Evolutionary conservation across 2,888 invertebrate species (phyloP), one percentile per base, ranked within the genome.

Genomic region (Dione vanillae): DNA sequence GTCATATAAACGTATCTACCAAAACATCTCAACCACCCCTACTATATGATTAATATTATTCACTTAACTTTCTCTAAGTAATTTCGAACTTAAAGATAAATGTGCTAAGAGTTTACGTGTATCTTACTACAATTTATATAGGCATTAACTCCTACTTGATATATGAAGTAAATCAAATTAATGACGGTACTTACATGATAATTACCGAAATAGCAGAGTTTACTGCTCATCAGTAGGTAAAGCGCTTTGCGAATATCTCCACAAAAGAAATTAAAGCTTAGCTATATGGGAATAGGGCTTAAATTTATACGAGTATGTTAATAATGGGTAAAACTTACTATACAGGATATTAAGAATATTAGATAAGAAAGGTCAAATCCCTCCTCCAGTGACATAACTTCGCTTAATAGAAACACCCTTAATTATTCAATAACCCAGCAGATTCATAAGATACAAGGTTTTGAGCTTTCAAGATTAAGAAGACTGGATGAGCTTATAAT

Each of bases 111-210:
- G 65, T 64, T 52, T 40, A 65, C 68, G 54, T 62, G 54, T 37
- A 35, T 40, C 52, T 69, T 51, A 47, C 37, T 56, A 64, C 27
- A 69, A 69, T 72, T 65, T 71, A 71, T 71, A 65, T 41, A 66
- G 61, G 61, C 64, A 69, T 66, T 72, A 72, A 71, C 58, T 65
- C 71, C 47, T 51, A 41, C 66, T 69, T 72, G 72, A 72, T 72
- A 72, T n/a, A 72, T 69, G 65, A 66, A 69, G 68, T 72, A 72
- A 69, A 72, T 72, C 76, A 65, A 82, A 75, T 83, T 83, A 84
- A 85, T 78, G 78, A 65, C 72, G 54, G 79, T 80, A 80, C 84
- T 85, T 83, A 84, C 74, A 69, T 69, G 75, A 78, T 78, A 83
- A 83, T 85, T 83, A 78, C 80, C 75, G 73, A 72, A 80, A 80